Conservation (phyloP, 2,113 vertebrate species). For the Pao palembangensis region DNA sequence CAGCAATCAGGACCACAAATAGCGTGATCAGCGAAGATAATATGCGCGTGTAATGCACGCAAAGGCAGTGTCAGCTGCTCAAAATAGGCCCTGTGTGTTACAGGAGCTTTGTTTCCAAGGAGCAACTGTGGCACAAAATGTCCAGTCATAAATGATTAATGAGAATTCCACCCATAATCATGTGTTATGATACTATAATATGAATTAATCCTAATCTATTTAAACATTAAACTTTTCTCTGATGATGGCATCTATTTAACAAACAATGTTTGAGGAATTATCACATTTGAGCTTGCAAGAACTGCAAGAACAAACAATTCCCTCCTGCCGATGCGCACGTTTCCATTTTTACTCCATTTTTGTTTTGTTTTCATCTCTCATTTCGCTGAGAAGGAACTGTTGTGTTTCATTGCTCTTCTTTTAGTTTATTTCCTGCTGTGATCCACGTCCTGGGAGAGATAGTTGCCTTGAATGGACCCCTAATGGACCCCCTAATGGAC, state of each 20-base stretch:
- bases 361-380: slow-evolving; percentile 24
- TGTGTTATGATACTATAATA: not conserved
- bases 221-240: slow-evolving; percentile 25
- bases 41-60: slow-evolving; percentile 67
- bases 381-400: slow-evolving; percentile 24
- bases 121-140: slow-evolving; percentile 14
- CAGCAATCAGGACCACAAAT: slow-evolving; percentile 63
- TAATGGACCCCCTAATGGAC: too few relatives aligned
- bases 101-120: slow-evolving; percentile 30
- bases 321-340: slow-evolving; percentile 14
- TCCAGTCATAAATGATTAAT: not conserved
- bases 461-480: slow-evolving; percentile 9
- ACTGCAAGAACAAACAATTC: slow-evolving; percentile 48
- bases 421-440: slow-evolving; percentile 32
- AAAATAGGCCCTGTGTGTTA: slow-evolving; percentile 21
- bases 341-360: slow-evolving; percentile 8
- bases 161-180: not conserved
- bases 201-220: too few relatives aligned
- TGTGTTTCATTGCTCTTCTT: slow-evolving; percentile 13
- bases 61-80: slow-evolving; percentile 62
- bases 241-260: slow-evolving; percentile 36
- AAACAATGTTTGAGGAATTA: slow-evolving; percentile 33
- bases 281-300: slow-evolving; percentile 42
- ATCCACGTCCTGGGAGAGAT: slow-evolving; percentile 1
- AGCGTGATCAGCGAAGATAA: slow-evolving; percentile 68